Base-by-base conservation (phyloP, 1,140 invertebrate genomes). In the Glomeris maerens region DNA sequence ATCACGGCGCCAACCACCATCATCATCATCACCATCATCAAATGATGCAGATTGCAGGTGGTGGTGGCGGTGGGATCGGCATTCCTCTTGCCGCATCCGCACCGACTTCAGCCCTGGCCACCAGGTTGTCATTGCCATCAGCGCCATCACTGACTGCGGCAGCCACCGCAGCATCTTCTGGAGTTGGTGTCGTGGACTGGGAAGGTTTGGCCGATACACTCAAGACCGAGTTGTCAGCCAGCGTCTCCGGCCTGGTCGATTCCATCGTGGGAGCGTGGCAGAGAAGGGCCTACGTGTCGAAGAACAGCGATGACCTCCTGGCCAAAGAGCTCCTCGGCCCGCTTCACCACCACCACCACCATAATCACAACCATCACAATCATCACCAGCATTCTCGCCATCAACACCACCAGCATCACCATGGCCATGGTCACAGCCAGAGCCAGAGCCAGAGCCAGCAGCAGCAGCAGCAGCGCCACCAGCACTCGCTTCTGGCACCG, bases 181-280 rank as follows among this genome's bases (percentile, higher is more conserved):
- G 49, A 58, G 17, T 31, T 38, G 3, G 22, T 23, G 25, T 77
- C 23, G 73, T 79, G 14, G 87, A 91, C 62, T 70, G 92, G 1
- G 85, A 93, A 66, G 81, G 83, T 44, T 70, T 93, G 39, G 84
- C 86, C 3, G 87, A 93, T 57, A 78, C 83, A 40, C 73, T 94
- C 1, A 94, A 94, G 69, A 79, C 78, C 29, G 89, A 94, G 72
- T 84, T 94, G 50, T 82, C 81, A 14, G 78, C 84, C 47, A 87
- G 83, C 3, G 64, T 91, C 39, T 77, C 80, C 3, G 82, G 79
- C 51, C 70, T 92, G n/a, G 86, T 94, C 52, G 90, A 94, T 66
- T 83, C 80, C 7, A 84, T 91, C 46, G 75, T 94, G 40, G 78
- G n/a, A n/a, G 40, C 20, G 17, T 42, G 40, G 40, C 17, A 21